Percentiles rank a stretch among this genome's conserved stretches.
phyloP scores from a whole-genome alignment of 2,113 vertebrate species.

The Mastomys natalensis region DNA sequence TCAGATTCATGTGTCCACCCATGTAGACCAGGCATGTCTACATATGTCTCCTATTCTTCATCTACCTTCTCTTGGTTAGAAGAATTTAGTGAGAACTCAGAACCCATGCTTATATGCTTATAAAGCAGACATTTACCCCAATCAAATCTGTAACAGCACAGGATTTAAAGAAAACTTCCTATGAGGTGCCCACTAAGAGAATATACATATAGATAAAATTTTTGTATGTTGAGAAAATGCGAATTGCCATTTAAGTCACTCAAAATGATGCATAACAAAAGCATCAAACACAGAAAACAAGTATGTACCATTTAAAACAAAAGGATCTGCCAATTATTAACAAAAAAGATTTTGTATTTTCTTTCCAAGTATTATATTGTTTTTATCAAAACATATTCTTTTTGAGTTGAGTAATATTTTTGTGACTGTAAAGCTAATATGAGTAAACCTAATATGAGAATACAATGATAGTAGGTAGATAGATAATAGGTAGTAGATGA shows the following conservation, averaged over 20 bases:
- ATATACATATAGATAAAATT: not conserved
- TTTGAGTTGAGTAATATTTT: conserved; percentile 30
- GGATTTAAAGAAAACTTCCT: conserved; percentile 19
- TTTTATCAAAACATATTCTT: conserved; percentile 19
- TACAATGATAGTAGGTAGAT: not conserved
- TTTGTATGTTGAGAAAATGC: conserved; percentile 44
- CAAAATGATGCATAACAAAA: conserved; percentile 20
- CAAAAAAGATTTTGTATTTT: conserved; percentile 18
- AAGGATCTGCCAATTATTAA: not conserved
- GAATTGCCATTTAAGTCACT: not conserved
- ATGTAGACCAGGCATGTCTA: not conserved
- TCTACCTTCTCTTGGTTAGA: not conserved
- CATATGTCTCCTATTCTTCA: not conserved
- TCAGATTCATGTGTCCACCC: not conserved
- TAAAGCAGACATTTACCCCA: not conserved
- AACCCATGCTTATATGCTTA: not conserved
- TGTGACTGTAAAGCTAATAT: not conserved
- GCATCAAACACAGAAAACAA: conserved; percentile 1
- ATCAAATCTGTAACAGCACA: not conserved
- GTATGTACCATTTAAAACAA: not conserved
- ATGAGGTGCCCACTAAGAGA: not conserved
- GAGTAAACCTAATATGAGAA: not conserved
- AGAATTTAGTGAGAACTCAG: conserved; percentile 6
- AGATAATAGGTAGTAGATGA: not conserved
- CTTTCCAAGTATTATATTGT: not conserved